Evolutionary conservation across 2,888 invertebrate genomes (phyloP).

Genomic region (Hydrotaea cyrtoneurina): DNA sequence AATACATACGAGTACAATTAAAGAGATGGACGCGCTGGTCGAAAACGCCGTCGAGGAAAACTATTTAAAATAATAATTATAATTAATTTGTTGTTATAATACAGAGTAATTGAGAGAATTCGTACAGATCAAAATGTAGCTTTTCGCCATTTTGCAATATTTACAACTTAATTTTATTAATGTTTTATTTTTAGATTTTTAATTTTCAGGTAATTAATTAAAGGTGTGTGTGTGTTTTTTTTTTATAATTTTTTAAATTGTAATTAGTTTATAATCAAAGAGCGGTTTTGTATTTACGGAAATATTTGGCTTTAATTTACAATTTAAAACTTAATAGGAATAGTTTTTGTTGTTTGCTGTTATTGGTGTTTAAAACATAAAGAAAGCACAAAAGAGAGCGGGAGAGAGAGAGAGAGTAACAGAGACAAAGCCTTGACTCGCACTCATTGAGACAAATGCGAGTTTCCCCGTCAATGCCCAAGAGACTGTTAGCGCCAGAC

Average conservation of each 20-base stretch:
- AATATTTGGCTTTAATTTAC: constrained; percentile 68
- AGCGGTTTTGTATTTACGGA: constrained; percentile 34
- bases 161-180: constrained; percentile 43
- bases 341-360: constrained; percentile 4
- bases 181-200: constrained; percentile 45
- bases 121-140: not conserved
- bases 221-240: constrained; percentile 41
- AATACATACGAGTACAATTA: constrained; percentile 21
- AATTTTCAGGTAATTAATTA: constrained; percentile 65
- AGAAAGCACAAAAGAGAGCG: constrained; percentile 11
- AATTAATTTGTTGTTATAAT: constrained; percentile 28
- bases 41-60: not conserved
- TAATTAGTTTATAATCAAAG: constrained; percentile 34
- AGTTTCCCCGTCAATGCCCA: not conserved
- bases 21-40: not conserved
- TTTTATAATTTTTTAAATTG: constrained; percentile 42
- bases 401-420: not conserved
- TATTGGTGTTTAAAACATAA: constrained; percentile 31
- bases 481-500: not conserved
- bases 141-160: not conserved
- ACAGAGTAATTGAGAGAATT: constrained; percentile 27
- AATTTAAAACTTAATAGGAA: constrained; percentile 65
- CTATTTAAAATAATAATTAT: constrained; percentile 31
- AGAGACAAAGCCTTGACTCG: not conserved
- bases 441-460: not conserved